Evolutionary conservation across 2,113 vertebrate genomes (phyloP).

Genomic region (Erythrolamprus reginae): DNA sequence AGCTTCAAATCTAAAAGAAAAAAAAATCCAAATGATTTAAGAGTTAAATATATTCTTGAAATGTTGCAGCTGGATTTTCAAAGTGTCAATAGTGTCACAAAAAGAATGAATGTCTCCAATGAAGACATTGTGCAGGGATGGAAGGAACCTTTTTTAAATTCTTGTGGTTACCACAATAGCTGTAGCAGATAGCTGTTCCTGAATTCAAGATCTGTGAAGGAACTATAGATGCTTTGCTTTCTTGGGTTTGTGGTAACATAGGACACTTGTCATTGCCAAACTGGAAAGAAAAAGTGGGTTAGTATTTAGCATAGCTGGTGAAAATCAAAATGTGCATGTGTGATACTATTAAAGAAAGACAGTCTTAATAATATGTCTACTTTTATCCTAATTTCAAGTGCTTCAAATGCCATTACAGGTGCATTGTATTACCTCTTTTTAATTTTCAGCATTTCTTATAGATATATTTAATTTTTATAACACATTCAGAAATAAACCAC

Average conservation of each 20-base stretch:
- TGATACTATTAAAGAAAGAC: background rate
- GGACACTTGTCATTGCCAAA: background rate
- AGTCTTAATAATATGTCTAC: background rate
- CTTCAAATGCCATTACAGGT: constrained; percentile 44
- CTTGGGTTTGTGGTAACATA: background rate
- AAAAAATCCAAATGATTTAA: constrained; percentile 17
- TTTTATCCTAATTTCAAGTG: constrained; percentile 17
- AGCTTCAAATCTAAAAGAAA: constrained; percentile 34
- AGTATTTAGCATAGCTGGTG: background rate
- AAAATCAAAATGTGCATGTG: background rate
- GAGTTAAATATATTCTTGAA: background rate
- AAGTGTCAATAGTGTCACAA: background rate
- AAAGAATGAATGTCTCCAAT: background rate
- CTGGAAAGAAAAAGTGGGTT: background rate
- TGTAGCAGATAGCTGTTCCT: background rate
- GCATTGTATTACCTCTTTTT: constrained; percentile 59
- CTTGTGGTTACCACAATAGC: background rate
- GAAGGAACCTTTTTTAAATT: background rate
- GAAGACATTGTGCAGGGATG: background rate
- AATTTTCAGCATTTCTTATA: constrained; percentile 62
- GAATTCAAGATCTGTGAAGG: background rate
- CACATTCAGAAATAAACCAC: background rate
- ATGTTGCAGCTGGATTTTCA: background rate
- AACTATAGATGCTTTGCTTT: background rate
- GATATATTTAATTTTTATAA: constrained; percentile 45